Conservation (phyloP, 2,797 vertebrate species). For the Xerus rutilus region DNA sequence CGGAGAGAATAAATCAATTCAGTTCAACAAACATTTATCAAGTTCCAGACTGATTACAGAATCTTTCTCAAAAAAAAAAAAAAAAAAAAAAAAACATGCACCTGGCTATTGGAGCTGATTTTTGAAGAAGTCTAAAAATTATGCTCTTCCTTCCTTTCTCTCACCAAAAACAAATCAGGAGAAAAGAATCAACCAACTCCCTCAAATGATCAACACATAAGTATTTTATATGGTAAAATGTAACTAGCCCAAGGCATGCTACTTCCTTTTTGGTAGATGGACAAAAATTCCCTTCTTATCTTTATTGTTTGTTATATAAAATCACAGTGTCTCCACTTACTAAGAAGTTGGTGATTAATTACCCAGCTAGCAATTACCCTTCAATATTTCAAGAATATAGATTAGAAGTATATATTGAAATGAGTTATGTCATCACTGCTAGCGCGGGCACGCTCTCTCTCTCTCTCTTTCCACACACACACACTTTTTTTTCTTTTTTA, state of each 20-base stretch:
- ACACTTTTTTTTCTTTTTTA: background rate
- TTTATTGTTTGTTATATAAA: slow-evolving; percentile 72
- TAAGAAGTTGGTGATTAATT: slow-evolving; percentile 82
- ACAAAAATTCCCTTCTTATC: slow-evolving; percentile 65
- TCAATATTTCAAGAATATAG: slow-evolving; percentile 65
- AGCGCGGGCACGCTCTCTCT: background rate
- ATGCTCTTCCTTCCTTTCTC: background rate
- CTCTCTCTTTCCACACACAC: too few relatives aligned
- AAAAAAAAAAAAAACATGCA: background rate
- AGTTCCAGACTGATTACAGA: slow-evolving; percentile 33
- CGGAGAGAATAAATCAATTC: slow-evolving; percentile 68
- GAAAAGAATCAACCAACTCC: background rate
- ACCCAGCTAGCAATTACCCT: slow-evolving; percentile 61
- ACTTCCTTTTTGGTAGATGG: background rate
- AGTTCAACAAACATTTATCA: slow-evolving; percentile 68
- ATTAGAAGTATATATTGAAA: slow-evolving; percentile 82
- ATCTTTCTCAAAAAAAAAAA: background rate
- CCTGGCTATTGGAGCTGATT: background rate
- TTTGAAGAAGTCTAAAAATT: slow-evolving; percentile 52
- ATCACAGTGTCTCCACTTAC: slow-evolving; percentile 61
- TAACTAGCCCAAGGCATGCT: background rate
- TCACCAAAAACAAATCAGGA: slow-evolving; percentile 33
- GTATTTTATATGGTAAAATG: background rate
- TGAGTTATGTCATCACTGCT: slow-evolving; percentile 76
- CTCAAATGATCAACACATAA: background rate